Conservation (phyloP, 2,797 vertebrate species). For the Enteromius unitaeniatus region DNA sequence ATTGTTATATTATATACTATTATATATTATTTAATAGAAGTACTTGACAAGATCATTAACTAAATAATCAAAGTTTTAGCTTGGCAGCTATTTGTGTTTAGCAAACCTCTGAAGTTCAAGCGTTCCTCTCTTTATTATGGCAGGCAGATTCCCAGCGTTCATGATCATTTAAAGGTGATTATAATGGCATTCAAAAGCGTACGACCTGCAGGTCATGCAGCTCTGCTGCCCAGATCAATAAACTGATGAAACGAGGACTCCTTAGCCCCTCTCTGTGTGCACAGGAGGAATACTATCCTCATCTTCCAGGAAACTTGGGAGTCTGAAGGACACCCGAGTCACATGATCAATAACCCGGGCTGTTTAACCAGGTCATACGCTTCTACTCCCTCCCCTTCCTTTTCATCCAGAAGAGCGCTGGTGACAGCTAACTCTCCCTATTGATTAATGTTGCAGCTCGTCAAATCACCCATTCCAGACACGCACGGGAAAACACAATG, state of each 20-base stretch:
- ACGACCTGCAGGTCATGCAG: conserved; percentile 30
- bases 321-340: conserved; percentile 67
- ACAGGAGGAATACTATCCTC: conserved; percentile 48
- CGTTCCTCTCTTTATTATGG: background rate
- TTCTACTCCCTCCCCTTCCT: conserved; percentile 50
- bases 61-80: conserved; percentile 11
- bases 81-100: conserved; percentile 27
- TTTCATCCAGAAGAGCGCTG: conserved; percentile 53
- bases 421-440: conserved; percentile 62
- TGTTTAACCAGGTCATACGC: conserved; percentile 61
- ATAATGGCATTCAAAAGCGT: conserved; percentile 45
- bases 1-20: too few species aligned
- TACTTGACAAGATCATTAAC: background rate
- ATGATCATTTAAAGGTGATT: conserved; percentile 52
- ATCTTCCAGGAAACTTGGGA: conserved; percentile 50
- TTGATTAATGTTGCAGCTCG: conserved; percentile 66
- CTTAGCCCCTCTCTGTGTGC: conserved; percentile 33
- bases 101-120: conserved; percentile 28
- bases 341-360: conserved; percentile 67
- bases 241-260: conserved; percentile 59
- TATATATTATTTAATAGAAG: background rate
- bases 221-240: conserved; percentile 57
- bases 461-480: conserved; percentile 54
- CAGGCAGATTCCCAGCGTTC: background rate
- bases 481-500: conserved; percentile 32